These are phyloP conservation scores for Rhorus exstirpatorius DNA, from an alignment of 2,888 invertebrate genomes.

Conservation along the genomic window DNA sequence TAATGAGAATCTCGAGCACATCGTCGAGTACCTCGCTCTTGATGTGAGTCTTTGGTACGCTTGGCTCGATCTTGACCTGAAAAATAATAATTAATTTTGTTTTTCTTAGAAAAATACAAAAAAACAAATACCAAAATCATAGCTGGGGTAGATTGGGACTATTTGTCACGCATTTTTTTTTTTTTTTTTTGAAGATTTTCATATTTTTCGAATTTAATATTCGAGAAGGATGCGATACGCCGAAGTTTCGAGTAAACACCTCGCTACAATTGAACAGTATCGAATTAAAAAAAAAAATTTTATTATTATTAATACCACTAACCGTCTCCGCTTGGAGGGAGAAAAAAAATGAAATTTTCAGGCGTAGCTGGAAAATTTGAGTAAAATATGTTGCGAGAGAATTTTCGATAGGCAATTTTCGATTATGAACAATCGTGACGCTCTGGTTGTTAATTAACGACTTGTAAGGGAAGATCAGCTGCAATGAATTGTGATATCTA, in stretches of 20 bases:
- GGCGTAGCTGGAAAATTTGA: background rate
- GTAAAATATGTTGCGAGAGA: conserved; percentile 17
- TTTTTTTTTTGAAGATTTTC: too few relatives aligned
- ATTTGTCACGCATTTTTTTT: background rate
- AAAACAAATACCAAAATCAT: too few relatives aligned
- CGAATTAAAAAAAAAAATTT: too few relatives aligned
- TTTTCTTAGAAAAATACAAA: background rate
- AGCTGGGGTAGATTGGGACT: background rate
- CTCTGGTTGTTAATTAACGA: too few relatives aligned
- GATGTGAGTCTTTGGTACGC: conserved; percentile 82
- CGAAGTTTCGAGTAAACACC: too few relatives aligned
- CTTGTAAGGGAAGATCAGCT: too few relatives aligned
- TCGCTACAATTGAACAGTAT: too few relatives aligned
- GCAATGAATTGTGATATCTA: too few relatives aligned
- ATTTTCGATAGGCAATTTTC: background rate
- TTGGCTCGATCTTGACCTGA: conserved; percentile 85
- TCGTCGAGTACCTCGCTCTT: conserved; percentile 96
- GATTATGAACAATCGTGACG: too few relatives aligned
- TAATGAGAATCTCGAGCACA: conserved; percentile 96
- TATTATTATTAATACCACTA: conserved; percentile 67
- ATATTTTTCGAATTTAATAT: background rate
- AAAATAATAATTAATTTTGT: conserved; percentile 21
- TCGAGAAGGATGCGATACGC: too few relatives aligned
- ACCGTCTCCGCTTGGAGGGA: conserved; percentile 28
- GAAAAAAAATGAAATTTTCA: conserved; percentile 5